phyloP scores from a whole-genome alignment of 2,888 invertebrate genomes.

The Hypselothyrea guttata region DNA sequence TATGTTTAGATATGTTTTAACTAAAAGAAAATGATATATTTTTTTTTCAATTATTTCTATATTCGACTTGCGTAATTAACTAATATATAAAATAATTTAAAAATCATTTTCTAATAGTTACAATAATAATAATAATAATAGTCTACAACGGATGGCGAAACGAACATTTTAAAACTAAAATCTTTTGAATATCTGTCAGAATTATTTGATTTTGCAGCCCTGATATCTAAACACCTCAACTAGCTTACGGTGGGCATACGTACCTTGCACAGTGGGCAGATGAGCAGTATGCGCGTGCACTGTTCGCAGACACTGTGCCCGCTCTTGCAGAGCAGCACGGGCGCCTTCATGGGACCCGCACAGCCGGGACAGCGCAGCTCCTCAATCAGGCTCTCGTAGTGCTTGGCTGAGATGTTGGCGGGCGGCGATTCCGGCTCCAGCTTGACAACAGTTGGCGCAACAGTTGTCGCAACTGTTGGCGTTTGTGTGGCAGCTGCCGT shows the following conservation, averaged over 20 bases:
- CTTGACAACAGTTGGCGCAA: slow-evolving; percentile 1
- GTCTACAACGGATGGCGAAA: too few species aligned
- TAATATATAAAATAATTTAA: too few species aligned
- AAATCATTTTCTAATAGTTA: too few species aligned
- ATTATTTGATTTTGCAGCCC: too few species aligned
- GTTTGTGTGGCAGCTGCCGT: not conserved
- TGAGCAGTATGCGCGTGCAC: slow-evolving; percentile 77
- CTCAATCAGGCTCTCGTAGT: slow-evolving; percentile 80
- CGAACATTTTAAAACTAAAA: too few species aligned
- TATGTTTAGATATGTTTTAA: too few species aligned
- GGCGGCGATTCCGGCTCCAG: slow-evolving; percentile 2
- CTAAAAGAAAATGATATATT: too few species aligned
- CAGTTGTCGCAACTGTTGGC: not conserved
- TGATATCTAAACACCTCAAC: too few species aligned
- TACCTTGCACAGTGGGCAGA: slow-evolving; percentile 81
- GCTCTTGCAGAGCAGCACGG: slow-evolving; percentile 79
- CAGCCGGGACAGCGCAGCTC: slow-evolving; percentile 82
- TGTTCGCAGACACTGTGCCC: slow-evolving; percentile 81
- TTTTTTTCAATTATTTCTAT: too few species aligned
- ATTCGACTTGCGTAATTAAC: too few species aligned
- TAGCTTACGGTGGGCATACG: slow-evolving; percentile 35
- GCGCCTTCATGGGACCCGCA: slow-evolving; percentile 80
- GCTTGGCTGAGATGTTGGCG: slow-evolving; percentile 48
- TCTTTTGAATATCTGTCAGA: too few species aligned
- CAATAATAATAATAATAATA: too few species aligned